A percentile compares a stretch with the other conserved stretches of the same genome.
Evolutionary conservation across 2,113 vertebrate species (phyloP).

Genomic region (Epinephelus moara): DNA sequence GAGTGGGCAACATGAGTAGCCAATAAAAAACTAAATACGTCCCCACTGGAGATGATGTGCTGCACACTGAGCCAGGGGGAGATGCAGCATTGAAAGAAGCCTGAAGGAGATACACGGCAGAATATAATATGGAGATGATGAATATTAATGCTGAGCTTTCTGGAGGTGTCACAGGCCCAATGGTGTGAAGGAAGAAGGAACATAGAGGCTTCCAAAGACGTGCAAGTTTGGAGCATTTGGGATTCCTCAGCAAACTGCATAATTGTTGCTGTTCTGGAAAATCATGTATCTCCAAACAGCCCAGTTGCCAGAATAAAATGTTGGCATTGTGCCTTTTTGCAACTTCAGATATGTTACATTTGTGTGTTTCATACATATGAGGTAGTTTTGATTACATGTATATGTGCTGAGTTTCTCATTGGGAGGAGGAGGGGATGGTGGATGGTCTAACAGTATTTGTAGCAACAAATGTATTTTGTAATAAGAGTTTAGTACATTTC

Average conservation of each 20-base stretch:
- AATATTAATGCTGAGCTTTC: not conserved
- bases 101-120: not conserved
- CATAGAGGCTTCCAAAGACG: not conserved
- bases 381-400: no score
- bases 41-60: not conserved
- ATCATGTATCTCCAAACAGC: no score
- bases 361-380: no score
- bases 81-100: not conserved
- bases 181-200: not conserved
- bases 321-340: no score
- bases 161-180: not conserved
- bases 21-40: not conserved
- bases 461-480: no score
- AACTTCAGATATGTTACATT: no score
- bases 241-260: not conserved
- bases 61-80: not conserved
- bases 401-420: no score
- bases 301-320: no score
- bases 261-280: not conserved
- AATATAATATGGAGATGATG: slow-evolving; percentile 1
- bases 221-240: not conserved
- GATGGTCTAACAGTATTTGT: no score
- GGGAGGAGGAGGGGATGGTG: no score
- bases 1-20: not conserved
- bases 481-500: no score